Evolutionary conservation across 1,140 invertebrate species (phyloP).

Genomic region (Mycetomoellerius zeteki): DNA sequence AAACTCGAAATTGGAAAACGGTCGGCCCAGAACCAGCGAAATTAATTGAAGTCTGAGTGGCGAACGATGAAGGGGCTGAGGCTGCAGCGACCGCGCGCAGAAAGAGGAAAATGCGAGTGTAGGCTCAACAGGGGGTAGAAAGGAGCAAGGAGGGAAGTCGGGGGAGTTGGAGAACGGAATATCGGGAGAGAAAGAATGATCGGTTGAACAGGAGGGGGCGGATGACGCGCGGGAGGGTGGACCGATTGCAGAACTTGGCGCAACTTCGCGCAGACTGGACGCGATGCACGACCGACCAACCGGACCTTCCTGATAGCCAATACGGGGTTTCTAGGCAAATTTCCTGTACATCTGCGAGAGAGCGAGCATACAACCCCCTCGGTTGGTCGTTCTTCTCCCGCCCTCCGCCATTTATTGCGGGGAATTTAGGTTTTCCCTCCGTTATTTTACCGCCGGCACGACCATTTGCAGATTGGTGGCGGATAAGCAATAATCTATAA

Average conservation of each 20-base stretch:
- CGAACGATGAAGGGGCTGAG: constrained; percentile 73
- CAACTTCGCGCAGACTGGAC: constrained; percentile 65
- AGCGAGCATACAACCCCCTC: constrained; percentile 44
- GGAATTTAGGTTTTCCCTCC: constrained; percentile 61
- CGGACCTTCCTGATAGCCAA: constrained; percentile 60
- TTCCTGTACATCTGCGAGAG: constrained; percentile 54
- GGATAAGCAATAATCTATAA: constrained; percentile 65
- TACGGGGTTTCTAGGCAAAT: constrained; percentile 63
- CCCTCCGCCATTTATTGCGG: constrained; percentile 46
- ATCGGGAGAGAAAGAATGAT: constrained; percentile 61
- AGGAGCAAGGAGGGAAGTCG: neutral
- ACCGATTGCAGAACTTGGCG: constrained; percentile 74
- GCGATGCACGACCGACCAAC: constrained; percentile 63
- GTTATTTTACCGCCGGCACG: constrained; percentile 54
- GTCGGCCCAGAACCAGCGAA: constrained; percentile 77
- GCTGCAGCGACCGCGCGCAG: constrained; percentile 61
- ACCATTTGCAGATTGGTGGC: constrained; percentile 61
- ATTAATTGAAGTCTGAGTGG: constrained; percentile 83
- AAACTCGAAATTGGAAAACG: constrained; percentile 83
- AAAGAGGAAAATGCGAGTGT: constrained; percentile 73
- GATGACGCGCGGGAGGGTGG: constrained; percentile 46
- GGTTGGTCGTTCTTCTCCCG: neutral
- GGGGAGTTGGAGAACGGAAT: constrained; percentile 27
- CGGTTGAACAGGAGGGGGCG: constrained; percentile 6
- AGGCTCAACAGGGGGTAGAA: constrained; percentile 19